Evolutionary conservation across 2,797 vertebrate genomes (phyloP).

Genomic region (Neostethus bicornis): DNA sequence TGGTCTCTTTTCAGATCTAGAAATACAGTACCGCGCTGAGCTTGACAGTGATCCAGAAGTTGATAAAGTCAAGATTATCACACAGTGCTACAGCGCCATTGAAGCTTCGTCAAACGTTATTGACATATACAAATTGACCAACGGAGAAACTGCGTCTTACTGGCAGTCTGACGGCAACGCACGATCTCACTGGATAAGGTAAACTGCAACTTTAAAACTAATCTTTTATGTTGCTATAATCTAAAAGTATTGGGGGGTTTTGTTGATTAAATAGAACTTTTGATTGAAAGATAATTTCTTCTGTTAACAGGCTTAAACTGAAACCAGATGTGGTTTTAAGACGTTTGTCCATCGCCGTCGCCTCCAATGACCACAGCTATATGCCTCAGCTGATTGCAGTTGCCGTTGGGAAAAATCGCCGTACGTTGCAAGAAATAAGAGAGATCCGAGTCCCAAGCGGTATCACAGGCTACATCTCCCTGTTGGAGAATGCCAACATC

Average conservation of each 20-base stretch:
- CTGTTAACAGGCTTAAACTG: slow-evolving; percentile 88
- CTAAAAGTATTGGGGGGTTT: not conserved
- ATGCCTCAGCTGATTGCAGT: slow-evolving; percentile 98
- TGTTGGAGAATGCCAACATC: slow-evolving; percentile 96
- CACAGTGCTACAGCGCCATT: slow-evolving; percentile 92
- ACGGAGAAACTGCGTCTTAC: slow-evolving; percentile 92
- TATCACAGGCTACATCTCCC: slow-evolving; percentile 93
- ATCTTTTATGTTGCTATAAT: no score
- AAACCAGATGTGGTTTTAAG: slow-evolving; percentile 93
- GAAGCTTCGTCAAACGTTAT: slow-evolving; percentile 92
- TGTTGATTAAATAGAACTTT: not conserved
- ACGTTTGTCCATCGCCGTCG: slow-evolving; percentile 92
- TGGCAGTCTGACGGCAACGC: slow-evolving; percentile 98
- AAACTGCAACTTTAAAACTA: not conserved
- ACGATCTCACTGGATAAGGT: slow-evolving; percentile 97
- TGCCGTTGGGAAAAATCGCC: slow-evolving; percentile 89
- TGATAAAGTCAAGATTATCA: slow-evolving; percentile 90
- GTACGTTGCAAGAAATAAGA: slow-evolving; percentile 91
- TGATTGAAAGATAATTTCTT: not conserved
- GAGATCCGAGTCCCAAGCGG: slow-evolving; percentile 97
- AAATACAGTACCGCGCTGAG: slow-evolving; percentile 84
- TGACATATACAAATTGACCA: slow-evolving; percentile 94
- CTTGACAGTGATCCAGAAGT: slow-evolving; percentile 86
- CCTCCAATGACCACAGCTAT: slow-evolving; percentile 95
- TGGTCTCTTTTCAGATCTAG: slow-evolving; percentile 72